phyloP scores from a whole-genome alignment of 2,797 vertebrate genomes.

The Oceanodroma leucorhoa region DNA sequence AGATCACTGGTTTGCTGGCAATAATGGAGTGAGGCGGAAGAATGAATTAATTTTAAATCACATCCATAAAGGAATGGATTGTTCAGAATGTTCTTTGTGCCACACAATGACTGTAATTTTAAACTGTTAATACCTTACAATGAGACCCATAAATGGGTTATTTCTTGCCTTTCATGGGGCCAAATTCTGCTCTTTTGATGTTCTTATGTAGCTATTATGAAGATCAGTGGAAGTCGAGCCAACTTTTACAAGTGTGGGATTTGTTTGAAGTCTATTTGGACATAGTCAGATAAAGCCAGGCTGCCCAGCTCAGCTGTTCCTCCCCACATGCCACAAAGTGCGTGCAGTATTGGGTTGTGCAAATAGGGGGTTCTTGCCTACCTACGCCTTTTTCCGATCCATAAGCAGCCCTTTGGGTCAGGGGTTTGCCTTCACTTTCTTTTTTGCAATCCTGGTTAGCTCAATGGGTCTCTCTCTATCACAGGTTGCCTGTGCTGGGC shows the following conservation, averaged over 20 bases:
- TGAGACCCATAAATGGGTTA: slow-evolving; percentile 46
- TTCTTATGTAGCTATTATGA: neutral
- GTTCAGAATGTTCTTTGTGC: slow-evolving; percentile 55
- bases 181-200: slow-evolving; percentile 48
- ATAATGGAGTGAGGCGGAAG: slow-evolving; percentile 55
- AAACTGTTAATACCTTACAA: slow-evolving; percentile 62
- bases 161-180: slow-evolving; percentile 44
- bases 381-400: neutral
- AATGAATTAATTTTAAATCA: slow-evolving; percentile 67
- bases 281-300: neutral
- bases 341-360: neutral
- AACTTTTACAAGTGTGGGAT: neutral
- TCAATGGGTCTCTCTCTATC: neutral
- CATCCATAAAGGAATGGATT: slow-evolving; percentile 62
- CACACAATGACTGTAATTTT: slow-evolving; percentile 64
- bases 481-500: neutral
- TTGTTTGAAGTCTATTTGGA: slow-evolving; percentile 17
- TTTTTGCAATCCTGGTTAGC: neutral
- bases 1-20: slow-evolving; percentile 67
- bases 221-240: neutral
- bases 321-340: neutral
- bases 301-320: neutral
- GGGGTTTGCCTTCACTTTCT: neutral
- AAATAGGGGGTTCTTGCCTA: neutral
- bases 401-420: neutral